Base-by-base conservation (phyloP, 2,888 invertebrate species). In the Watsonalla binaria region DNA sequence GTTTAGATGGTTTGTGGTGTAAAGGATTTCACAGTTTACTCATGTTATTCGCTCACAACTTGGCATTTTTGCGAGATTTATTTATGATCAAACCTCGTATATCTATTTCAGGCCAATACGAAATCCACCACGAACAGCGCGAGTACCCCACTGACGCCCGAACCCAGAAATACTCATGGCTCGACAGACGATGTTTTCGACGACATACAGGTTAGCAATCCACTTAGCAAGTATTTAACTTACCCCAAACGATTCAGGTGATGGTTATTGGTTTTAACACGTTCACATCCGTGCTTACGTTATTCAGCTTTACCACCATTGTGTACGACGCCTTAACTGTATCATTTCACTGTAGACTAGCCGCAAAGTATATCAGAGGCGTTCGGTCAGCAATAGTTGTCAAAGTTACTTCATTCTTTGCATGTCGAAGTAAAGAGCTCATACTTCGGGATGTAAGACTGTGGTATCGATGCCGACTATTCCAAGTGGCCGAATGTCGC, bases 101-200 rank as follows among this genome's bases (percentile, higher is more conserved):
- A 42, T 42, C 11, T 42, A 67, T 67, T 66, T 55, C 86, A 85
- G 83, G 82, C 86, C 67, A 77, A 74, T 70, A 71, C 78, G 68
- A 88, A 87, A 76, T 70, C 87, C 67, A 71, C 85, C 65, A 80
- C 80, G 82, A 90, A 88, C 84, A 86, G 87, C 76, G 72, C 88
- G 71, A 83, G 85, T 84, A 89, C 90, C 61, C 88, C 90, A 58
- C 65, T 87, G 76, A 82, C 85, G 56, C 82, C 88, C 63, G 78
- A 80, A 70, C 79, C 82, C 57, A 79, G 78, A 77, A 84, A 85
- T 80, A 73, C 81, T 61, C 86, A 90, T 78, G 84, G 84, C 63
- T 89, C 90, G 63, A 85, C 68, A 61, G 90, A 90, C 75, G 90
- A 91, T 70, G 90, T 90, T 24, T 91, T 90, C 80, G 90, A 90